Base-by-base conservation (phyloP, 1,140 invertebrate species). In the Capitella teleta region DNA sequence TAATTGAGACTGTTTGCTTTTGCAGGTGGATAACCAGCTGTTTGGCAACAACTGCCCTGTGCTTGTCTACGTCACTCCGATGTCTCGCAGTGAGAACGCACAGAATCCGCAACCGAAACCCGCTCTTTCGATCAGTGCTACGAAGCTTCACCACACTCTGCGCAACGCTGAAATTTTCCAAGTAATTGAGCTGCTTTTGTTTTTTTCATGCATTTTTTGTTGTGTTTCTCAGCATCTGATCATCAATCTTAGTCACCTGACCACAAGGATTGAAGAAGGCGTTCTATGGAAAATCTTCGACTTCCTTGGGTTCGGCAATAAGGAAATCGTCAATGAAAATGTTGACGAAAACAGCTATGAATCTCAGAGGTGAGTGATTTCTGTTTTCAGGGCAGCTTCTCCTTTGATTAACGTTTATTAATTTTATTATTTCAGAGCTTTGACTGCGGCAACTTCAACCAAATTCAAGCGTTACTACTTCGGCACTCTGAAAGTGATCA, bases 381-480 rank as follows among this genome's bases (percentile, higher is more conserved):
- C 10, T 34, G 2, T 40, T 10, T 40, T 40, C 8, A n/a, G 10
- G 10, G 25, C 8, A 19, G 2, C 2, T n/a, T 12, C 21, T 2
- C 38, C 8, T 40, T 40, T 14, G 10, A 14, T 6, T 14, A 14
- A 3, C 10, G 2, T 21, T n/a, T 14, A 40, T 2, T 2, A 40
- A 8, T 21, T 10, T 16, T 40, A 40, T 6, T 44, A 12, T 44
- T 21, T 24, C 21, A 44, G 42, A 60, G 80, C 85, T 54, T 76
- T 88, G 12, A 81, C 81, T n/a, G 82, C 86, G 63, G 81, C 85
- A 0, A 82, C 86, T 10, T 82, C 86, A 10, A 79, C 83, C 12
- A 82, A 87, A 67, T 80, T 84, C 8, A 66, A 64, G 49, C 59
- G 73, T 57, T 94, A 89, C 70, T 96, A 95, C 72, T 94, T 96